Base-by-base conservation (phyloP, 2,888 invertebrate species). In the Drosophila histrio region DNA sequence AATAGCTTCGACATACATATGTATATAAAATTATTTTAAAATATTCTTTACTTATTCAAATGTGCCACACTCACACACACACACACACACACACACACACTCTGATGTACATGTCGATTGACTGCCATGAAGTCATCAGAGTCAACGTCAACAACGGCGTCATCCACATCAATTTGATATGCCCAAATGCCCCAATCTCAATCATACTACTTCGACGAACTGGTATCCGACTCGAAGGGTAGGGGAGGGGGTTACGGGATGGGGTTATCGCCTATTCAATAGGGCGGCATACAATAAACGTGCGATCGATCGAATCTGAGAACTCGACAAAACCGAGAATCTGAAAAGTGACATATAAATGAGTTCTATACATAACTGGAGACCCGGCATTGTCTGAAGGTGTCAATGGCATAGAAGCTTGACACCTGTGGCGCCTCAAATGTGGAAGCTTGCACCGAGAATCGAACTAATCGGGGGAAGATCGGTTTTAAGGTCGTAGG, bases 91-190 rank as follows among this genome's bases (percentile, higher is more conserved):
- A 24, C 21, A 21, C 21, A 11, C 21, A 38, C 19, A 46, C 8
- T 19, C 19, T 6, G 5, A 22, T n/a, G 22, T 41, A 21, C 36
- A 52, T 32, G 54, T 41, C 57, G 68, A 68, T 54, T 63, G 61
- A 78, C 68, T 86, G 78, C 88, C 85, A 84, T 84, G 84, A 84
- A 88, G 87, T 84, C 84, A 88, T 84, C 88, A 84, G 57, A 52
- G 50, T 52, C 38, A 39, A 58, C 75, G 67, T 71, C 84, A 60
- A 59, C 76, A 63, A 43, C 78, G 62, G 53, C 85, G 64, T 71
- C 74, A 73, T 69, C 65, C 87, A 62, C 87, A 69, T 81, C 81
- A 85, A 81, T 81, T 85, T 82, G 79, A 83, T 83, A 71, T 66
- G 66, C 56, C 64, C 63, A 52, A 38, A 38, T 38, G 50, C 39